phyloP scores from a whole-genome alignment of 1,140 invertebrate genomes.

The Aphelinus atriplicis region DNA sequence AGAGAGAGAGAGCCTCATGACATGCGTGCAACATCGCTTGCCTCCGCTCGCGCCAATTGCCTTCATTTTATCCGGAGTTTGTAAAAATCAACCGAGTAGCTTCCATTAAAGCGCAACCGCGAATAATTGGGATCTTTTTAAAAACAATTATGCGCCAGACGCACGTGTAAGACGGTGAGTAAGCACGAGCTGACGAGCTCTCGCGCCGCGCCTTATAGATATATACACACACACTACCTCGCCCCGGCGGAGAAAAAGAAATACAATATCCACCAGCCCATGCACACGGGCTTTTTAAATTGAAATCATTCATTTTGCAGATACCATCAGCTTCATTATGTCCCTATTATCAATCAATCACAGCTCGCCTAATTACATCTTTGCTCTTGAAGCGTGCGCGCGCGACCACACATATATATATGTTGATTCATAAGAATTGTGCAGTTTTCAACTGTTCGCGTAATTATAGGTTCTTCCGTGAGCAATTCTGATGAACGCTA shows the following conservation, averaged over 20 bases:
- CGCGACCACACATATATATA: too few species aligned
- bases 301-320: slow-evolving; percentile 23
- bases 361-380: slow-evolving; percentile 5
- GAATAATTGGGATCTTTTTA: slow-evolving; percentile 24
- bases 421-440: too few species aligned
- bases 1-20: background rate
- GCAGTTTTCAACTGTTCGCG: too few species aligned
- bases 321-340: slow-evolving; percentile 19
- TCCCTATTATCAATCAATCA: slow-evolving; percentile 31
- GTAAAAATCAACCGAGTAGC: slow-evolving; percentile 22
- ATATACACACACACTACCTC: background rate
- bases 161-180: background rate
- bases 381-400: background rate
- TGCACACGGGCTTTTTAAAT: slow-evolving; percentile 4
- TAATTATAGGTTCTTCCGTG: too few species aligned
- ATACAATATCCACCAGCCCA: slow-evolving; percentile 2
- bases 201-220: background rate
- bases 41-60: background rate
- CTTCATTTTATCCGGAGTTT: background rate
- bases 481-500: too few species aligned
- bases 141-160: slow-evolving; percentile 17
- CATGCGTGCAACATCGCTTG: background rate
- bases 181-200: background rate
- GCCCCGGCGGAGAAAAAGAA: background rate
- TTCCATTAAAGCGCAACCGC: slow-evolving; percentile 17